Base-by-base conservation (phyloP, 2,888 invertebrate genomes). In the Perithous albicinctus region DNA sequence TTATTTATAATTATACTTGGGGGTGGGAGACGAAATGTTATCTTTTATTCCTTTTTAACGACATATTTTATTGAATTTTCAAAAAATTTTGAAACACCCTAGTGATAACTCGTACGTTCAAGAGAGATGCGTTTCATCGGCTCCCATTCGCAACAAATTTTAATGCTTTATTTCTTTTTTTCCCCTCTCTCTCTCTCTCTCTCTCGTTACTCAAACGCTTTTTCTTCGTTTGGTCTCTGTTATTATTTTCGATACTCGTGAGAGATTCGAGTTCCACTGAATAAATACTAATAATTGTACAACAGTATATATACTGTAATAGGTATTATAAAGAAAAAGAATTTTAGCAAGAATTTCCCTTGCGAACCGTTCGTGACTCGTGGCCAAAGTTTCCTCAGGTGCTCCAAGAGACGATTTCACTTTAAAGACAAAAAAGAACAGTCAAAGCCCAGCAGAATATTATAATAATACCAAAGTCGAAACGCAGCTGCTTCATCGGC, bases 361-460 rank as follows among this genome's bases (percentile, higher is more conserved):
- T 66, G 56, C 32, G 56, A 76, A 72, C 15, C 32, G 76, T 51
- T 73, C 72, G 76, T 66, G 70, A 76, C 80, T 72, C 76, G 75
- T 80, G 66, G 80, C 80, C 76, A 76, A 80, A 80, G 66, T 76
- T 72, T 72, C 43, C 72, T 66, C 72, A 59, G 70, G 59, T 66
- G 41, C 59, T 61, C 66, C 66, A 54, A n/a, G 2, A 51, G 29
- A 72, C 59, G 26, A 61, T 66, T 70, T 75, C 35, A 26, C 69
- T 35, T n/a, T 10, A 43, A 18, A 48, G 18, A 59, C 18, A 59
- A 41, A 48, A 43, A 10, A 69, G 69, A 48, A 43, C 6, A 69
- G 69, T 38, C 6, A 35, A 69, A 51, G 26, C 29, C 63, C 61
- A 48, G 61, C n/a, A 43, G 26, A 56, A 64, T 67, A 18, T 59